Conservation (phyloP, 2,888 invertebrate species). For the Oscheius sp. region DNA sequence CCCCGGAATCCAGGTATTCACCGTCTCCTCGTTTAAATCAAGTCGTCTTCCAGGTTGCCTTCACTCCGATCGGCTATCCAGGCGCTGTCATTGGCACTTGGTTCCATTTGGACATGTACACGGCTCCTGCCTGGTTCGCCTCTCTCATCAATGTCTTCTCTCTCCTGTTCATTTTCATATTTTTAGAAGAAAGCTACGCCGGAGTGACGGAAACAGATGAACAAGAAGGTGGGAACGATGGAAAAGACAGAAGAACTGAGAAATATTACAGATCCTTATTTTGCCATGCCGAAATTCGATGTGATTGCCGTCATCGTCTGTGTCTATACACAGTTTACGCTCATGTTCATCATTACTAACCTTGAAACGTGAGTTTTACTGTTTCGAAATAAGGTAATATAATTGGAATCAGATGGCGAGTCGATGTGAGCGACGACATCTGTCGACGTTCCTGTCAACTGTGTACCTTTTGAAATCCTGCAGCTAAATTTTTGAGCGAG, state of each 20-base stretch:
- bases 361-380: conserved; percentile 51
- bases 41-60: conserved; percentile 54
- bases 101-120: conserved; percentile 62
- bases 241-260: no score
- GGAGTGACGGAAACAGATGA: conserved; percentile 47
- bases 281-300: conserved; percentile 56
- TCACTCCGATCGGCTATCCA: conserved; percentile 61
- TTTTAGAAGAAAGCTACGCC: conserved; percentile 52
- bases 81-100: conserved; percentile 37
- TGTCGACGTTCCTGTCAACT: no score
- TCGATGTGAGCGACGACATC: no score
- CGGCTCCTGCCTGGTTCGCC: conserved; percentile 63
- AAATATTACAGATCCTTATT: conserved; percentile 44
- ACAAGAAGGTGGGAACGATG: conserved; percentile 36
- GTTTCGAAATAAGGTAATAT: neutral
- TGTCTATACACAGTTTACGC: conserved; percentile 55
- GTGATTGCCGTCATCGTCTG: conserved; percentile 50
- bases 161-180: conserved; percentile 52
- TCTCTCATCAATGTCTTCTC: conserved; percentile 53
- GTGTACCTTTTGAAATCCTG: no score
- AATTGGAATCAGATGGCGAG: no score
- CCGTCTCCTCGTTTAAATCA: neutral
- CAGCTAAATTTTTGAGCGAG: no score
- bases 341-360: conserved; percentile 61
- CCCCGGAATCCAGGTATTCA: conserved; percentile 55